These are phyloP conservation scores for Prunella fulvescens DNA, from an alignment of 2,113 vertebrate genomes.

Conservation along the genomic window DNA sequence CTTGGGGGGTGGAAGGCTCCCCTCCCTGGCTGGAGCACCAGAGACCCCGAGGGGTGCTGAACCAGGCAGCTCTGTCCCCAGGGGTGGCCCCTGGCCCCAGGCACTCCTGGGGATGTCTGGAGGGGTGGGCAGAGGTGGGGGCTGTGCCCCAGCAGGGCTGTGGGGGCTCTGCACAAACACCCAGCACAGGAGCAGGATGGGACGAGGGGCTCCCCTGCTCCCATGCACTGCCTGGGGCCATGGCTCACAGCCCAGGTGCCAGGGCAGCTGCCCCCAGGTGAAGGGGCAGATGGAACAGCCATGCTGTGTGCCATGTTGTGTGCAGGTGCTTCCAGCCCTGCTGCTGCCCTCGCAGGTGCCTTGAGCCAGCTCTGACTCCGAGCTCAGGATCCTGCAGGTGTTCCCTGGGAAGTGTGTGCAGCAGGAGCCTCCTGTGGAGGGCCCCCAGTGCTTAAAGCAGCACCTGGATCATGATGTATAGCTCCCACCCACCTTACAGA, in stretches of 20 bases:
- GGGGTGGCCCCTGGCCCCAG: fast-evolving
- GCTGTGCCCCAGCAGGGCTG: background rate
- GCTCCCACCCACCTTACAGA: background rate
- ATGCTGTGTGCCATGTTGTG: too few relatives aligned
- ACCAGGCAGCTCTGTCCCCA: background rate
- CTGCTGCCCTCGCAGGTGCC: background rate
- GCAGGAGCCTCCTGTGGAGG: background rate
- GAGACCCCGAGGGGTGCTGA: background rate
- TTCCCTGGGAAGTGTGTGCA: fast-evolving
- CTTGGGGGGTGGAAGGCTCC: fast-evolving
- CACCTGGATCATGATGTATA: fast-evolving
- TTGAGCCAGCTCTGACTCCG: background rate
- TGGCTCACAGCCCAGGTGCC: background rate
- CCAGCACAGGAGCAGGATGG: too few relatives aligned
- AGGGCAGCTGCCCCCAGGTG: background rate
- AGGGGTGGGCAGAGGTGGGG: background rate
- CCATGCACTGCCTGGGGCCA: fast-evolving
- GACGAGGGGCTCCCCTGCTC: fast-evolving
- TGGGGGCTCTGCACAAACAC: background rate
- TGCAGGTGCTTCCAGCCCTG: background rate
- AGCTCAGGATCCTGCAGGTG: background rate
- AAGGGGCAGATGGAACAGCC: background rate
- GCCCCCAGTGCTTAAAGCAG: fast-evolving
- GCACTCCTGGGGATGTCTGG: background rate
- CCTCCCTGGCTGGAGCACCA: fast-evolving